Base-by-base conservation (phyloP, 2,797 vertebrate genomes). In the Brotula barbata region DNA sequence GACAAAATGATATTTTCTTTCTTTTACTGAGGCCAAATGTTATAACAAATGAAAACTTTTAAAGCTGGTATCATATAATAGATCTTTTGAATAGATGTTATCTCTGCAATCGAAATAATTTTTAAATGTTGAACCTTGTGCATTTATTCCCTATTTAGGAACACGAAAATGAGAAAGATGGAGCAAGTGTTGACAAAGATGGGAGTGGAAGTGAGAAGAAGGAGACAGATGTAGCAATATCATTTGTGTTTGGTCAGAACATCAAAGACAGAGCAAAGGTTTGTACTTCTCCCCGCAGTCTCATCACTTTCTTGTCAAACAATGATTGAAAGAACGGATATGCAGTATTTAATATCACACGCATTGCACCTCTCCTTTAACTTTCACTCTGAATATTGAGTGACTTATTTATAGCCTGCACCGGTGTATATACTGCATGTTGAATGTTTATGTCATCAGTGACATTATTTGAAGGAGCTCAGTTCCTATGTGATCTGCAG, bases 201-300 rank as follows among this genome's bases (percentile, higher is more conserved):
- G 87, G 92, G 71, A 88, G 81, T 43, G 83, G 69, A 22, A 92
- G 90, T 46, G 90, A 90, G 50, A 93, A 89, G 50, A 92, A 84
- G 15, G 80, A 94, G 1, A 78, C 90, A 48, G 92, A 92, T 58
- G 78, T 89, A 75, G 91, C 90, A 68, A 83, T 88, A 54, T 92
- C 92, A 0, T 99, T 98, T 69, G 93, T 98, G 33, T 99, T 99
- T 82, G 97, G 96, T 58, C 96, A 98, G 68, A 99, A 99, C 89
- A 91, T 99, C 79, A 93, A 95, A 89, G 96, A 98, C 75, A 91
- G 97, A 89, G 96, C 96, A 80, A 98, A 99, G 95, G 97, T 98
- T 28, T 14, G 37, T 56, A n/a, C n/a, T 64, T 63, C 9, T n/a
- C 21, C 21, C 9, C 13, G 4, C 40, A 6, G 1, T 49, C 8